phyloP scores from a whole-genome alignment of 2,113 vertebrate species.

The Mungos mungo region DNA sequence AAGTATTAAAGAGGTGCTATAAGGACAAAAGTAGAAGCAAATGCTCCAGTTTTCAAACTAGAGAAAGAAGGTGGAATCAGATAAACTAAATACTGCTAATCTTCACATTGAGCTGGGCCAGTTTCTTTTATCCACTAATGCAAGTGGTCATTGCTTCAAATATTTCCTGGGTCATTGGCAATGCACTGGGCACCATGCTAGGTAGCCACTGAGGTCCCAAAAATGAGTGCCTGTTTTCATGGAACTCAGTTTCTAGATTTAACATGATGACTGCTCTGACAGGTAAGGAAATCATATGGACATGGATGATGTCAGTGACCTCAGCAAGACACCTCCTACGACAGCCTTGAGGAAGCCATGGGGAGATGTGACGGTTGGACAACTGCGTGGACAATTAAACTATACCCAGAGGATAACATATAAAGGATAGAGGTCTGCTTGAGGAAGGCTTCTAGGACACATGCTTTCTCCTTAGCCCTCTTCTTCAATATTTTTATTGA shows the following conservation, averaged over 20 bases:
- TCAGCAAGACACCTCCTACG: background rate
- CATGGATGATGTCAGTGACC: background rate
- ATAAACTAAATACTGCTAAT: background rate
- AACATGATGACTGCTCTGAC: background rate
- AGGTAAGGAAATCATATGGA: background rate
- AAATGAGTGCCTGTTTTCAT: background rate
- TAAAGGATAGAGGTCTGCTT: background rate
- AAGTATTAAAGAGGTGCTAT: background rate
- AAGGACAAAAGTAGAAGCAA: background rate
- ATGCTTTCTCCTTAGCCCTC: background rate
- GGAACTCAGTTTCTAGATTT: background rate
- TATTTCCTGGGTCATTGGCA: background rate
- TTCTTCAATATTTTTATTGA: background rate
- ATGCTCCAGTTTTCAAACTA: background rate
- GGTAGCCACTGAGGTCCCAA: background rate
- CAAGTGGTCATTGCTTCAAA: background rate
- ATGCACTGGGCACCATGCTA: background rate
- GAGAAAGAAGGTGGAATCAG: background rate
- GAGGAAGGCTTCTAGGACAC: background rate
- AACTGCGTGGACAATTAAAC: background rate
- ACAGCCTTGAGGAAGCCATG: background rate
- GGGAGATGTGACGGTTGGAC: background rate
- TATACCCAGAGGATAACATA: background rate
- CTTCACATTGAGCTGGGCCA: background rate
- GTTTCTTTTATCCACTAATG: background rate